Base-by-base conservation (phyloP, 2,888 invertebrate species). In the Eilema sororculum region DNA sequence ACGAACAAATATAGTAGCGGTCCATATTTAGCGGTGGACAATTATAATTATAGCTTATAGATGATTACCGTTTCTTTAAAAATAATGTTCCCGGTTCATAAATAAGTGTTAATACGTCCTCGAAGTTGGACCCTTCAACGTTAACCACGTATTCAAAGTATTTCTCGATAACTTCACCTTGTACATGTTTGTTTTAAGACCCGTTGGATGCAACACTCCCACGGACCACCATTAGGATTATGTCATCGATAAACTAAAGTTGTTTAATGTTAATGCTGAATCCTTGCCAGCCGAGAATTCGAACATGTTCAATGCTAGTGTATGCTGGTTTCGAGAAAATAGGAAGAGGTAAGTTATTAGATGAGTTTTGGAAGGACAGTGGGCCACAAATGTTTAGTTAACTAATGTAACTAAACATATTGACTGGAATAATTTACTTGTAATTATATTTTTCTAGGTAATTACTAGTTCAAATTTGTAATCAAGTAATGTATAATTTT, bases 141-240 rank as follows among this genome's bases (percentile, higher is more conserved):
- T 46, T 16, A 46, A 20, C 20, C 20, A 46, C 46, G 8, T 52
- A 52, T 52, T 52, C n/a, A n/a, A 52, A n/a, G 52, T 52, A 52
- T 52, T 52, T n/a, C n/a, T 20, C 2, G n/a, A 20, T 20, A 46
- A 20, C 5, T 46, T 46, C 20, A 52, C 52, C 52, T 52, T n/a
- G 52, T n/a, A n/a, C 52, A n/a, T 52, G 52, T 52, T 52, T 52
- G 52, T 52, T 58, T 24, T 58, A 25, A 58, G 52, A 52, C 52
- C 52, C 52, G n/a, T 52, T 52, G 52, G 52, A n/a, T 52, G n/a
- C 52, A 52, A 52, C 52, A 52, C n/a, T n/a, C n/a, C n/a, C 52
- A 52, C 52, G 52, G 20, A n/a, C n/a, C n/a, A 52, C 52, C 52
- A 52, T n/a, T 52, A 52, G 52, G 52, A 8, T 52, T 52, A n/a